Percentiles rank a stretch among this genome's conserved stretches.
Conservation (phyloP, 2,113 vertebrate genomes). For the Machaerirhynchus nigripectus region DNA sequence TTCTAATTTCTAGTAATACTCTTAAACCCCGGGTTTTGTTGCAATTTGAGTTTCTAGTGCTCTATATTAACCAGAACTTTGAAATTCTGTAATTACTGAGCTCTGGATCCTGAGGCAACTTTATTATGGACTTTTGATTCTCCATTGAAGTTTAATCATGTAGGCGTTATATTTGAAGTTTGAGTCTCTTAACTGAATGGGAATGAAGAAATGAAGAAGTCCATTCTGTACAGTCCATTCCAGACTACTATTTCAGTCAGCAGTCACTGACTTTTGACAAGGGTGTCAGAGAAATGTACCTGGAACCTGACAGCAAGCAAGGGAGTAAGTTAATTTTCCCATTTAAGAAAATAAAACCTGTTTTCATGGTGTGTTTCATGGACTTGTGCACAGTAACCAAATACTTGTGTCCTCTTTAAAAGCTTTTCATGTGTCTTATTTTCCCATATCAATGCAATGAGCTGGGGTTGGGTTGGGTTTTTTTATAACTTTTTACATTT, state of each 20-base stretch:
- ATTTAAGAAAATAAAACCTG: neutral
- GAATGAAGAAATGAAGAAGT: neutral
- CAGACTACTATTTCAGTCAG: neutral
- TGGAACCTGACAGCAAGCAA: neutral
- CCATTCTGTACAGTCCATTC: neutral
- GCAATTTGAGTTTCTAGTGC: neutral
- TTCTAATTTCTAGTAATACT: neutral
- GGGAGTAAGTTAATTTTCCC: neutral
- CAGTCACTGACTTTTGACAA: neutral
- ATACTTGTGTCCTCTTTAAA: neutral
- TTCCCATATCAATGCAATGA: neutral
- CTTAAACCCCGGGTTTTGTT: neutral
- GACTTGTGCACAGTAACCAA: neutral
- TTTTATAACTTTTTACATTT: neutral
- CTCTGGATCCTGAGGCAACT: neutral
- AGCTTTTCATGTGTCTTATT: neutral
- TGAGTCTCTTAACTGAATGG: neutral
- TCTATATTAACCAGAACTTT: neutral
- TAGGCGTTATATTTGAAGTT: neutral
- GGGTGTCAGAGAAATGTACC: neutral
- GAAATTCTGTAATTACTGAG: neutral
- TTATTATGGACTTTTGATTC: neutral
- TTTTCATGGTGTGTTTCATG: neutral
- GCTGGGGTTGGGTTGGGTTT: neutral
- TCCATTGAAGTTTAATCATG: neutral